Evolutionary conservation across 1,140 invertebrate species (phyloP).

Genomic region (Dinothrombium tinctorium): DNA sequence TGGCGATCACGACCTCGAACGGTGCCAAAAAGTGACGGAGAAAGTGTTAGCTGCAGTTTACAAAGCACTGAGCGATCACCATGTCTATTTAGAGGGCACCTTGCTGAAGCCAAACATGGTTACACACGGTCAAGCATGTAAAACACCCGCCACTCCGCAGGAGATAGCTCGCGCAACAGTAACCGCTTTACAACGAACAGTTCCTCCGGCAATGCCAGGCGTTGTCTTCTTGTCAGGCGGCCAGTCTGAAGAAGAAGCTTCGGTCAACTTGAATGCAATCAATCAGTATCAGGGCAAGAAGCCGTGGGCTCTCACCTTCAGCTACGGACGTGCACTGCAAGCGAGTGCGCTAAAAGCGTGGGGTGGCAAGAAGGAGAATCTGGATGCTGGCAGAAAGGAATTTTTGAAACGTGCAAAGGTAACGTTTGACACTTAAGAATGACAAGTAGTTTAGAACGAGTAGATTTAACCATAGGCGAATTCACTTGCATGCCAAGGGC

Average conservation of each 20-base stretch:
- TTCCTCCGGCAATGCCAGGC: constrained; percentile 74
- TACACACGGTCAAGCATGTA: constrained; percentile 54
- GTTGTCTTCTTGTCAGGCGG: constrained; percentile 87
- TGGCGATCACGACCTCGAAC: constrained; percentile 73
- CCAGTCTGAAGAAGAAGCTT: constrained; percentile 86
- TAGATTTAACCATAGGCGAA: too few relatives aligned
- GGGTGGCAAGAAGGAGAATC: constrained; percentile 66
- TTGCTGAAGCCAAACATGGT: constrained; percentile 98
- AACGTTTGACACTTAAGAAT: too few relatives aligned
- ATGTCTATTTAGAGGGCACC: constrained; percentile 91
- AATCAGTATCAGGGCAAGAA: constrained; percentile 55
- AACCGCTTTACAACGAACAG: constrained; percentile 59
- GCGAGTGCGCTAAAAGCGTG: constrained; percentile 80
- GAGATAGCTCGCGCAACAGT: constrained; percentile 61
- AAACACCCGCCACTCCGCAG: constrained; percentile 40
- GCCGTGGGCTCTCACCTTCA: constrained; percentile 90
- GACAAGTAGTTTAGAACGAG: too few relatives aligned
- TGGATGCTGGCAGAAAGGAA: constrained; percentile 55
- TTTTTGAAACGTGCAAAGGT: constrained; percentile 66
- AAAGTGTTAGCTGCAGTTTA: constrained; percentile 84
- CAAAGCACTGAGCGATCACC: constrained; percentile 88
- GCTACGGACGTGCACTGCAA: constrained; percentile 61
- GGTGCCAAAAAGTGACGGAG: constrained; percentile 84
- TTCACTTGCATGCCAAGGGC: too few relatives aligned
- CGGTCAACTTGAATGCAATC: constrained; percentile 79